Percentiles rank a stretch among this genome's conserved stretches.
Evolutionary conservation across 2,797 vertebrate species (phyloP).

Genomic region (Labeo calbasu): DNA sequence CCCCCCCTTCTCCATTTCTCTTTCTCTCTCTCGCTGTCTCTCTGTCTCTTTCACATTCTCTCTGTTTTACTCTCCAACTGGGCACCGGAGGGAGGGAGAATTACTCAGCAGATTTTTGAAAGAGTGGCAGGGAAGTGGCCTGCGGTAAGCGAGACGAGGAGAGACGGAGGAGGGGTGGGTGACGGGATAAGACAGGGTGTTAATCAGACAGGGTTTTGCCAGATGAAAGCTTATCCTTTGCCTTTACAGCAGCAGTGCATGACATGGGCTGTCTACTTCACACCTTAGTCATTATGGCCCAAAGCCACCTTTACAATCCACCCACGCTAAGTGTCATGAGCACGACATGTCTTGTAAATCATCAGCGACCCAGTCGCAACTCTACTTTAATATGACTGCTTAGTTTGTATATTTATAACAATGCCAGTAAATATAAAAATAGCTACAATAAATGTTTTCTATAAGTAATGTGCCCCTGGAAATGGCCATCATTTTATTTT

Average conservation of each 20-base stretch:
- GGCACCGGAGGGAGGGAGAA: constrained; percentile 61
- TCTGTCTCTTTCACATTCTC: constrained; percentile 57
- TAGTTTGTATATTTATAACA: neutral
- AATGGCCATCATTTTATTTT: too few relatives aligned
- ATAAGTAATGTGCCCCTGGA: too few relatives aligned
- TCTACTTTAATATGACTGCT: neutral
- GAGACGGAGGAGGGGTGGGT: constrained; percentile 60
- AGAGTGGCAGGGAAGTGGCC: constrained; percentile 56
- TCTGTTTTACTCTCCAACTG: constrained; percentile 40
- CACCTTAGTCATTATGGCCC: constrained; percentile 35
- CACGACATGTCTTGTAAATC: constrained; percentile 1
- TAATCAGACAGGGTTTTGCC: constrained; percentile 59
- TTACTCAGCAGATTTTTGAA: constrained; percentile 82
- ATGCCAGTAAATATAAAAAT: too few relatives aligned
- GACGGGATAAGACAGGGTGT: constrained; percentile 57
- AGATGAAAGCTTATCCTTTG: constrained; percentile 42
- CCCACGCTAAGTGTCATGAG: constrained; percentile 16
- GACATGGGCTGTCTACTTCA: constrained; percentile 35
- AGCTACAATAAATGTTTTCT: too few relatives aligned
- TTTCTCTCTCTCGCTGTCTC: constrained; percentile 59
- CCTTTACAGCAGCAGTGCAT: constrained; percentile 45
- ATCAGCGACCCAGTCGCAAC: neutral
- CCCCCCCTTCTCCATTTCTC: constrained; percentile 23
- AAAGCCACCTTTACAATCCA: constrained; percentile 25
- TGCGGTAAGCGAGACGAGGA: constrained; percentile 57